These are phyloP conservation scores for Symphodus melops DNA, from an alignment of 2,113 vertebrate species.

Conservation along the genomic window DNA sequence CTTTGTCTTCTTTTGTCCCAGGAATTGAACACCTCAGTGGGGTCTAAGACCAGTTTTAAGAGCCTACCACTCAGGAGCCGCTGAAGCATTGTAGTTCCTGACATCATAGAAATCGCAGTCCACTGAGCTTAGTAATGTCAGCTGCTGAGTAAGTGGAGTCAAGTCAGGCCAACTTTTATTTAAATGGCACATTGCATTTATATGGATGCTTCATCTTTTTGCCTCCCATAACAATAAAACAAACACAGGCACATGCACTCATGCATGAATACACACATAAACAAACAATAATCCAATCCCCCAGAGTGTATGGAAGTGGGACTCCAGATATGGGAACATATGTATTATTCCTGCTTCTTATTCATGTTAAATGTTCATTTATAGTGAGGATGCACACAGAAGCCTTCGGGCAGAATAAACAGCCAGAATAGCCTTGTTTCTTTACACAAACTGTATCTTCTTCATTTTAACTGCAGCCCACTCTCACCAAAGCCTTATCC, in stretches of 20 bases:
- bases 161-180: slow-evolving; percentile 47
- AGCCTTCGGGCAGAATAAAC: slow-evolving; percentile 47
- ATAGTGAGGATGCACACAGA: slow-evolving; percentile 25
- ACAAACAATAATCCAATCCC: slow-evolving; percentile 15
- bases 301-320: slow-evolving; percentile 19
- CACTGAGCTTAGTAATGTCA: slow-evolving; percentile 31
- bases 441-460: slow-evolving; percentile 32
- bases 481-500: slow-evolving; percentile 12
- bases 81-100: slow-evolving; percentile 12
- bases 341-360: slow-evolving; percentile 36
- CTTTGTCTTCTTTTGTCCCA: slow-evolving; percentile 52
- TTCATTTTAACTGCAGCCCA: slow-evolving; percentile 17
- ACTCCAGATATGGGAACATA: slow-evolving; percentile 10
- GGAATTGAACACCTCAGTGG: slow-evolving; percentile 40
- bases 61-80: slow-evolving; percentile 31
- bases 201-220: slow-evolving; percentile 46
- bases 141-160: slow-evolving; percentile 21
- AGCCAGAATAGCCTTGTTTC: slow-evolving; percentile 20
- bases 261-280: slow-evolving; percentile 24
- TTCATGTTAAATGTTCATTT: slow-evolving; percentile 50
- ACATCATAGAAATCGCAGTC: slow-evolving; percentile 39
- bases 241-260: slow-evolving; percentile 10
- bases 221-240: slow-evolving; percentile 25
- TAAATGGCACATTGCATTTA: slow-evolving; percentile 44
- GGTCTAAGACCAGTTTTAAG: slow-evolving; percentile 14